Evolutionary conservation across 2,888 invertebrate species (phyloP), one percentile per base, ranked within the genome.

Genomic region (Tenthredo mesomela): DNA sequence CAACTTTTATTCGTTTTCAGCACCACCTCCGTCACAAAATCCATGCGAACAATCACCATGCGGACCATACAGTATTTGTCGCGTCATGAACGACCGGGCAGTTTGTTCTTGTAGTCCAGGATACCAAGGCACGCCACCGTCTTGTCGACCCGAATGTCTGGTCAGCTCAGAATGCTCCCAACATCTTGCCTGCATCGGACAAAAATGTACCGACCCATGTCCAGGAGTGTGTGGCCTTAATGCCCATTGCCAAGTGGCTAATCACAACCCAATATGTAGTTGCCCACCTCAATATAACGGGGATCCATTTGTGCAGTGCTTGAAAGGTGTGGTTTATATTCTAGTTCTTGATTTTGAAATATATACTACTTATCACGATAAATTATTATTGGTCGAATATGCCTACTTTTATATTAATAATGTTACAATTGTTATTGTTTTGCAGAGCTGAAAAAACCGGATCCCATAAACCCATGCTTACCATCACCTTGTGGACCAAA

Each of bases 401-500:
- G 29, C 10, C n/a, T 71, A 18, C 40, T 58, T 25, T 40, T 21
- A 80, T 25, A 10, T 61, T 78, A 18, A 15, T 29, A 40, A 21
- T 40, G 37, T 84, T 78, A 47, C 21, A 82, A 47, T 80, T 47
- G 37, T 70, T 70, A 0, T 65, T 37, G 18, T 15, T 78, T 84
- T 77, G 15, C 86, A 94, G 93, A 88, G 82, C 89, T 89, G 4
- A 88, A 87, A 87, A 84, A 84, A 5, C 82, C 85, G 3, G 86
- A 87, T 75, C 89, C 91, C 15, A 87, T 86, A 85, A 96, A 96
- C 93, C 97, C 97, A 89, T 98, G 98, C 90, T 93, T 96, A 88
- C 97, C 97, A 88, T 96, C 97, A 89, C 97, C 97, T 84, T 98
- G 97, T 91, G 97, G 98, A 88, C 96, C 97, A 87, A 97, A 97